These are phyloP conservation scores for Neuroscelio doddi DNA, from an alignment of 2,888 invertebrate species.

Conservation along the genomic window DNA sequence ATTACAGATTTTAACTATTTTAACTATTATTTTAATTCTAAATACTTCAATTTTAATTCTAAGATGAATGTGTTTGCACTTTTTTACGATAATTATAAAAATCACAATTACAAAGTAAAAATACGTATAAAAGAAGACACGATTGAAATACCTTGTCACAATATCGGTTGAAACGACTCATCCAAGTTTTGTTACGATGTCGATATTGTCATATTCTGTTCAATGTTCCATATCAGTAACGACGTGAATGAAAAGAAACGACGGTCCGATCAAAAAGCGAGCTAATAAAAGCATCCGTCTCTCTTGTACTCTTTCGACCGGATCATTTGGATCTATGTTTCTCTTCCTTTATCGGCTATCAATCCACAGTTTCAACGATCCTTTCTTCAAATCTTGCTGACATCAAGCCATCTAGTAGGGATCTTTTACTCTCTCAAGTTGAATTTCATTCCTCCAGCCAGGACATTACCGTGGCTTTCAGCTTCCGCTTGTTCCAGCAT, in stretches of 20 bases:
- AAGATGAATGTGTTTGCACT: no score
- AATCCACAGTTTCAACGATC: conserved; percentile 49
- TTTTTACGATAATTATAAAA: conserved; percentile 2
- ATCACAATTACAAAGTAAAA: not conserved
- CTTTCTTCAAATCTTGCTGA: conserved; percentile 51
- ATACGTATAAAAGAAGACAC: not conserved
- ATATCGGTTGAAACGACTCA: conserved; percentile 18
- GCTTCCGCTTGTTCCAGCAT: conserved; percentile 10
- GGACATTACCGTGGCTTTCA: conserved; percentile 16
- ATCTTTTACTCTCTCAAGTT: conserved; percentile 21
- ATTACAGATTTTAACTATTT: no score
- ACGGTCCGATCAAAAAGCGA: conserved; percentile 44
- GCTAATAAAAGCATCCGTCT: conserved; percentile 43
- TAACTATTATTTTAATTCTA: no score
- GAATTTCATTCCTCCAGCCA: conserved; percentile 12
- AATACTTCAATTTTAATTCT: no score
- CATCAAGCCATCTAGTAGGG: conserved; percentile 34
- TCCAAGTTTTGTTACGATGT: conserved; percentile 20
- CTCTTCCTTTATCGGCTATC: conserved; percentile 55
- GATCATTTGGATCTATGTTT: conserved; percentile 29
- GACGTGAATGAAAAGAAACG: conserved; percentile 30
- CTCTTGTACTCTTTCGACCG: conserved; percentile 14
- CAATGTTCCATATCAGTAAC: conserved; percentile 20
- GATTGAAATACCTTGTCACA: conserved; percentile 30
- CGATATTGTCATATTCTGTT: conserved; percentile 29